Percentiles rank a stretch among this genome's conserved stretches.
Conservation (phyloP, 1,140 invertebrate genomes). For the Dreissena rostriformis region DNA sequence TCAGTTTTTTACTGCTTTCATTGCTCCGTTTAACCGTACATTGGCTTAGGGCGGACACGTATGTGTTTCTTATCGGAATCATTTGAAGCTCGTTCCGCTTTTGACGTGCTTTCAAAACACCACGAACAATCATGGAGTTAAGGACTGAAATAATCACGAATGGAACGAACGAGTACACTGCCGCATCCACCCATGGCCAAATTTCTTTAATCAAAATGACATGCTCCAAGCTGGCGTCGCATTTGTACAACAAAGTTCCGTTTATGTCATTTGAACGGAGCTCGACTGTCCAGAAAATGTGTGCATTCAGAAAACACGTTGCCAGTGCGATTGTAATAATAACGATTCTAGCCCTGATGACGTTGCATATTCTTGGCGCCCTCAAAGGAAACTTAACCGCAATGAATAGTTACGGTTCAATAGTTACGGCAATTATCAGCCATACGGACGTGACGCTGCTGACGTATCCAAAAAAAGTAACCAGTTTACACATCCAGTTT, state of each 20-base stretch:
- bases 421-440: constrained; percentile 79
- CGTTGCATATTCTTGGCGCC: constrained; percentile 72
- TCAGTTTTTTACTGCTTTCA: constrained; percentile 59
- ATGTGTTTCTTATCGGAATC: neutral
- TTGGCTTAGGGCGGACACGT: neutral
- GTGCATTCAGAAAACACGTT: constrained; percentile 67
- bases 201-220: constrained; percentile 66
- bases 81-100: constrained; percentile 31
- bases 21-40: neutral
- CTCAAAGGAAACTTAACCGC: constrained; percentile 75
- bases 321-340: constrained; percentile 56
- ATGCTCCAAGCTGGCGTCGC: constrained; percentile 54
- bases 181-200: constrained; percentile 78
- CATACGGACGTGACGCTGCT: constrained; percentile 77
- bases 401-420: constrained; percentile 78
- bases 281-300: constrained; percentile 73
- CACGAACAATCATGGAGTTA: constrained; percentile 73
- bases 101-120: constrained; percentile 56
- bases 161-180: constrained; percentile 77
- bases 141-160: constrained; percentile 73
- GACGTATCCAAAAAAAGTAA: constrained; percentile 69
- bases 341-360: constrained; percentile 62
- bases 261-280: constrained; percentile 23
- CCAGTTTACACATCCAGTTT: constrained; percentile 73
- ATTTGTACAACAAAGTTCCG: constrained; percentile 15